These are phyloP conservation scores for Platynereis dumerilii DNA, from an alignment of 2,888 invertebrate genomes.

Conservation along the genomic window DNA sequence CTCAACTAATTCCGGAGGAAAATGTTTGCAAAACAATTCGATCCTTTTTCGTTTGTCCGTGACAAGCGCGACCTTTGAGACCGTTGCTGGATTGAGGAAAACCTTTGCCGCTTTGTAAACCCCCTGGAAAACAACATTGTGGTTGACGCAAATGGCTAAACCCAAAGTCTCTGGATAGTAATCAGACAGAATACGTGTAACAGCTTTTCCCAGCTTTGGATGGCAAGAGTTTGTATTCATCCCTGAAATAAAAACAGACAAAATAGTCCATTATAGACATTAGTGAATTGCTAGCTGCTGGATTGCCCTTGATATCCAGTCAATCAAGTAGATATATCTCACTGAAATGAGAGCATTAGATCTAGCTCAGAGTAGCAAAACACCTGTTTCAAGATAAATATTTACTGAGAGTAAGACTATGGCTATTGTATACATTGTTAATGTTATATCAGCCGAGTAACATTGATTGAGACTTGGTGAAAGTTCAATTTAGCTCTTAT, in stretches of 20 bases:
- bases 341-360: too few species aligned
- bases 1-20: constrained; percentile 48
- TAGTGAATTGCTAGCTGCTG: background rate
- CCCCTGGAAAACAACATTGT: constrained; percentile 56
- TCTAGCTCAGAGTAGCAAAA: too few species aligned
- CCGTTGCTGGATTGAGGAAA: constrained; percentile 54
- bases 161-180: constrained; percentile 62
- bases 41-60: constrained; percentile 50
- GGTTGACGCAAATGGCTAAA: constrained; percentile 55
- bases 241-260: constrained; percentile 42
- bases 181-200: constrained; percentile 52
- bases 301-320: background rate
- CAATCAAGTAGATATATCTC: too few species aligned
- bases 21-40: constrained; percentile 47
- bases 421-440: too few species aligned
- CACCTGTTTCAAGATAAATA: too few species aligned
- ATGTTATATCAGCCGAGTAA: too few species aligned
- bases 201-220: constrained; percentile 55
- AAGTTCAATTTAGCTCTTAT: too few species aligned
- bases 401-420: too few species aligned
- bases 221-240: constrained; percentile 57
- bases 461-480: too few species aligned
- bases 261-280: too few species aligned
- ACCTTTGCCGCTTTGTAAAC: constrained; percentile 59
- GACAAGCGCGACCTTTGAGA: constrained; percentile 51